Evolutionary conservation across 1,140 invertebrate species (phyloP).

Genomic region (Armadillidium nasatum): DNA sequence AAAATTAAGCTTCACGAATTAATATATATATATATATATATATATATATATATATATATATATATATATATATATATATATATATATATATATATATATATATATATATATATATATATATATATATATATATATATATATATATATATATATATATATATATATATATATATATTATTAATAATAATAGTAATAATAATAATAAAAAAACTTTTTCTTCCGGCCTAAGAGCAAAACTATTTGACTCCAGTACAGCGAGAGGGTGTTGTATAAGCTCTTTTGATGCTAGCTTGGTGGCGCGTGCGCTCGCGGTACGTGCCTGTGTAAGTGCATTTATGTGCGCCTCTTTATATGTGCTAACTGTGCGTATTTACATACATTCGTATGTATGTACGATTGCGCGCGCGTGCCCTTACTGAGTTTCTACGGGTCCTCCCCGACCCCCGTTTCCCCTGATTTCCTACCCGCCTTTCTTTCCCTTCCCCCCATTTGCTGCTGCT

Average conservation of each 20-base stretch:
- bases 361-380: not conserved
- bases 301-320: constrained; percentile 1
- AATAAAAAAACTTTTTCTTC: not conserved
- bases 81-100: too few relatives aligned
- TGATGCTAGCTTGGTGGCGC: not conserved
- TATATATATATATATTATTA: too few relatives aligned
- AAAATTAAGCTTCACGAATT: too few relatives aligned
- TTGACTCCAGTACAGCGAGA: not conserved
- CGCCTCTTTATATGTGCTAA: not conserved
- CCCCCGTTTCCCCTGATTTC: not conserved
- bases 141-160: too few relatives aligned
- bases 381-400: not conserved
- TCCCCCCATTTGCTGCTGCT: not conserved
- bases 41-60: too few relatives aligned
- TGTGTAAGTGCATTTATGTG: not conserved
- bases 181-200: too few relatives aligned
- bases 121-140: too few relatives aligned
- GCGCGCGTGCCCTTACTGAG: not conserved
- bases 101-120: too few relatives aligned
- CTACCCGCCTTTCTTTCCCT: not conserved
- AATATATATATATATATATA: too few relatives aligned
- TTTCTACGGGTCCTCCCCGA: not conserved
- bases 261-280: constrained; percentile 4
- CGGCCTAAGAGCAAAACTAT: constrained; percentile 9
- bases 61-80: too few relatives aligned